Evolutionary conservation across 2,888 invertebrate genomes (phyloP).

Genomic region (Drosophila stalkeri): DNA sequence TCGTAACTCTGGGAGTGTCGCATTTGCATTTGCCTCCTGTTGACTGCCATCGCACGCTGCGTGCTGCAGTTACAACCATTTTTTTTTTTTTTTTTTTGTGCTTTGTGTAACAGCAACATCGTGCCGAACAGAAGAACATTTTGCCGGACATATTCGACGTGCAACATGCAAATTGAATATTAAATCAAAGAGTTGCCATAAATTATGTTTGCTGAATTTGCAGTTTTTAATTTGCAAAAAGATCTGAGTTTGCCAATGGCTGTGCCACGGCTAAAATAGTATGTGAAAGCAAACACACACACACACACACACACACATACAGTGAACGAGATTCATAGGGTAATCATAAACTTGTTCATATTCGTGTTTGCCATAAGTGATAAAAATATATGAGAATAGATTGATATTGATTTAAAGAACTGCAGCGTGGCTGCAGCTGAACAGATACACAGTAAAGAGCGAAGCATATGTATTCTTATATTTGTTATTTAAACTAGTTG

Average conservation of each 20-base stretch:
- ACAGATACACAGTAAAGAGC: too few species aligned
- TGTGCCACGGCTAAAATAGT: not conserved
- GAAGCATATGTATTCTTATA: too few species aligned
- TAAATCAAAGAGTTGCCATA: conserved; percentile 2
- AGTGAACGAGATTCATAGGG: not conserved
- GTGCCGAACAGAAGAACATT: conserved; percentile 15
- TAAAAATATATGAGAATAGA: conserved; percentile 2
- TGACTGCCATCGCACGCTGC: conserved; percentile 2
- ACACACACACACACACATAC: not conserved
- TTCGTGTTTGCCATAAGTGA: not conserved
- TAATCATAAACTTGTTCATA: not conserved
- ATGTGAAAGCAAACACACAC: not conserved
- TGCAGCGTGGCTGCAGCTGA: not conserved
- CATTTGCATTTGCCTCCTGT: conserved; percentile 46
- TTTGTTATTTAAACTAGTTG: too few species aligned
- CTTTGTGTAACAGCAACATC: not conserved
- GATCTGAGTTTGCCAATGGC: not conserved
- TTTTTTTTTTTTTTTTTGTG: not conserved
- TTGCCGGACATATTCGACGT: conserved; percentile 5
- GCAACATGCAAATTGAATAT: conserved; percentile 8
- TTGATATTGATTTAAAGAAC: conserved; percentile 21
- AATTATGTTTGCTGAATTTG: conserved; percentile 12
- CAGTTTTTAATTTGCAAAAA: conserved; percentile 6
- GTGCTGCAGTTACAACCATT: not conserved
- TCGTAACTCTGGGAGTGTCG: conserved; percentile 21